Base-by-base conservation (phyloP, 2,888 invertebrate genomes). In the Carabus problematicus region DNA sequence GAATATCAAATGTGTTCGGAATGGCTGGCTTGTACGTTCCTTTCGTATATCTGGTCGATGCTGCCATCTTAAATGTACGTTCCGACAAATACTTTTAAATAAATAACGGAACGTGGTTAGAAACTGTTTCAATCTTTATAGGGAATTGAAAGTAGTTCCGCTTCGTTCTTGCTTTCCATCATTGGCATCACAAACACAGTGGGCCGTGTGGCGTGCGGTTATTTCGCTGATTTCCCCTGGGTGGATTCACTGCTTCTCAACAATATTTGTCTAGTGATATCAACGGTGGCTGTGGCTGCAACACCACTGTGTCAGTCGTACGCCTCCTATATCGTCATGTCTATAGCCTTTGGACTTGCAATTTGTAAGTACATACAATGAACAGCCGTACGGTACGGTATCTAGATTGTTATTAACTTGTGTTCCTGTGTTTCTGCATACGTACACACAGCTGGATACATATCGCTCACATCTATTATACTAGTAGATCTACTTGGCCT, bases 11-110 rank as follows among this genome's bases (percentile, higher is more conserved):
- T 82, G 86, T 98, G 70, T 95, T 98, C 80, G 98, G 98, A 76
- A 97, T 98, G 93, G 93, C 97, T 64, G 98, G 98, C 73, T 89
- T 98, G 66, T 97, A 97, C 82, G 94, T 98, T 74, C 98, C 98
- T 45, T 98, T 97, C 82, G 94, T 97, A 59, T 98, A 95, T 80
- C 87, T 98, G 66, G 94, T 95, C 19, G 93, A 95, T 75, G 91
- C 91, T 64, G 93, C 93, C 9, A 85, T 82, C 70, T 80, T 85
- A 67, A 89, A 90, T 77, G 92, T 92, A 81, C 86, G 87, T 84
- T 63, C 56, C 45, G 16, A 60, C 41, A 47, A n/a, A n/a, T n/a
- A n/a, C n/a, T n/a, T n/a, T n/a, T n/a, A n/a, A n/a, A n/a, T n/a
- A 14, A 4, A 56, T 49, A 29, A 29, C 29, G 18, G 9, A 54